Conservation (phyloP, 2,888 invertebrate genomes). For the Papilio gigon region DNA sequence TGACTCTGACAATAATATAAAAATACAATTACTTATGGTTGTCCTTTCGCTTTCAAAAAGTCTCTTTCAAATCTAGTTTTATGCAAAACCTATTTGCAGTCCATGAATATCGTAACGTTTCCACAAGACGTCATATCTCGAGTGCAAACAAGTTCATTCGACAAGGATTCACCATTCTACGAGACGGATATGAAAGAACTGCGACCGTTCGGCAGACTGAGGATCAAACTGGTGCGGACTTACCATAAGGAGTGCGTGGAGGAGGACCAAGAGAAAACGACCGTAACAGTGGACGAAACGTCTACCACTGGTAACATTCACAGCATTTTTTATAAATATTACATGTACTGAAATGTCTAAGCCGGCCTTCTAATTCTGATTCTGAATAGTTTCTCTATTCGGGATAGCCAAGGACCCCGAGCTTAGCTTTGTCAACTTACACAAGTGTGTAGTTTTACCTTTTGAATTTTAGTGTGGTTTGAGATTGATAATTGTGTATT, state of each 20-base stretch:
- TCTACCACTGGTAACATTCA: conserved; percentile 21
- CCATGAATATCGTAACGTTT: conserved; percentile 67
- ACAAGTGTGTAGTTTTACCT: too few species aligned
- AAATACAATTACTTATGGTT: too few species aligned
- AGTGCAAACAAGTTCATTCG: conserved; percentile 71
- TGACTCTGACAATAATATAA: too few species aligned
- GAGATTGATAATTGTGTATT: too few species aligned
- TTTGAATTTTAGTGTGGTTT: too few species aligned
- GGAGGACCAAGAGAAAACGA: conserved; percentile 51
- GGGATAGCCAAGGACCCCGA: too few species aligned
- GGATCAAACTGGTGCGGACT: conserved; percentile 64
- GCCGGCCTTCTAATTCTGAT: background rate
- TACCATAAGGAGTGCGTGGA: conserved; percentile 64
- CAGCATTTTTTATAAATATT: too few species aligned
- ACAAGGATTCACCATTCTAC: conserved; percentile 73
- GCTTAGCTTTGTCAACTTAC: too few species aligned
- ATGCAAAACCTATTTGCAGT: conserved; percentile 60
- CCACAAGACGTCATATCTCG: conserved; percentile 69
- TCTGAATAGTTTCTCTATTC: too few species aligned
- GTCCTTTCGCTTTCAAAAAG: too few species aligned
- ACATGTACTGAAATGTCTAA: background rate
- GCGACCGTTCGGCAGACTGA: conserved; percentile 71
- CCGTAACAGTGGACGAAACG: conserved; percentile 49
- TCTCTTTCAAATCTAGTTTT: too few species aligned
- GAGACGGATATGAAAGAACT: conserved; percentile 70